Conservation (phyloP, 2,113 vertebrate species). For the Microtus richardsoni region DNA sequence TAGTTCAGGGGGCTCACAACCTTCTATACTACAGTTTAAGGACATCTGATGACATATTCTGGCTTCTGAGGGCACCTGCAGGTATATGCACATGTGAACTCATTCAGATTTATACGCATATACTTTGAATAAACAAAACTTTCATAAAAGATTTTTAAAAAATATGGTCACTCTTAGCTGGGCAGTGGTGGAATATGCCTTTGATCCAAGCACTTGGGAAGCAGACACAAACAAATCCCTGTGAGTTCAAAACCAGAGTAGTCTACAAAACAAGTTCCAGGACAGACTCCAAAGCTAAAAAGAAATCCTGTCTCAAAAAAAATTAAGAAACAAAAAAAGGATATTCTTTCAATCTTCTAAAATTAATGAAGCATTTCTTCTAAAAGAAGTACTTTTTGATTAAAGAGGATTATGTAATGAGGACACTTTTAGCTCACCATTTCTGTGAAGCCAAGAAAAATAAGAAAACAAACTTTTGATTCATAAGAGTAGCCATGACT, state of each 20-base stretch:
- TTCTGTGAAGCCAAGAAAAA: slow-evolving; percentile 23
- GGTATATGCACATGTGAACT: neutral
- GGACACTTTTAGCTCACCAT: neutral
- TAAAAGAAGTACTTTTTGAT: slow-evolving; percentile 12
- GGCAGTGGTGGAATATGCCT: no score
- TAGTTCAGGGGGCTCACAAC: no score
- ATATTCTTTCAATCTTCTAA: neutral
- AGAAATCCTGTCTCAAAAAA: no score
- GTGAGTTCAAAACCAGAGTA: no score
- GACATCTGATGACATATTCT: neutral
- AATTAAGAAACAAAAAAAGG: no score
- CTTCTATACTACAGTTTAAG: neutral
- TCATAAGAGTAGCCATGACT: neutral
- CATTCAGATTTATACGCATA: no score
- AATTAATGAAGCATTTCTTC: slow-evolving; percentile 4
- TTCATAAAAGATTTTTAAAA: neutral
- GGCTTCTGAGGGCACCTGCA: neutral
- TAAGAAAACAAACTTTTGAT: neutral
- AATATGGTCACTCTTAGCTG: neutral
- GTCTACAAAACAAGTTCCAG: no score
- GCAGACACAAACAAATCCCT: no score
- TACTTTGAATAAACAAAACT: neutral
- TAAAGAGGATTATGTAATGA: slow-evolving; percentile 22
- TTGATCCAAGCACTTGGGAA: no score
- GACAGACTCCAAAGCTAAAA: no score